Evolutionary conservation across 2,888 invertebrate genomes (phyloP).

Genomic region (Agrochola lota): DNA sequence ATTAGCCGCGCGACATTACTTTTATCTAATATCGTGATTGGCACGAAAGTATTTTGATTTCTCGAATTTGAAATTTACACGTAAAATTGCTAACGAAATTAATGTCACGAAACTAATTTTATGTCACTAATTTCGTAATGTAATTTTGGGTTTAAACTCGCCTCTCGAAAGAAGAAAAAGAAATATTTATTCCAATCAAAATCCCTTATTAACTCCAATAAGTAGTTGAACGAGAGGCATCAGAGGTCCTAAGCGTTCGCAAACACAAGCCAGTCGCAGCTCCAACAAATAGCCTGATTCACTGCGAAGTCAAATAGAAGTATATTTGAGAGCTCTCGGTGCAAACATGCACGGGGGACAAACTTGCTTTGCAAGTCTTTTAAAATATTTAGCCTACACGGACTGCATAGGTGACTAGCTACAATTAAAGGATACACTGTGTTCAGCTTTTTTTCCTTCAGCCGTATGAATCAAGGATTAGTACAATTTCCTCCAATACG

Average conservation of each 20-base stretch:
- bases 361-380: slow-evolving; percentile 66
- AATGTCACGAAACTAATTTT: no score
- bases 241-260: slow-evolving; percentile 51
- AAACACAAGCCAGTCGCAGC: slow-evolving; percentile 54
- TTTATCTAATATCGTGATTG: no score
- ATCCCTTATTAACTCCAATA: slow-evolving; percentile 35
- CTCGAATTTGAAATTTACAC: no score
- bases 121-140: no score
- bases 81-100: no score
- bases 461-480: not conserved
- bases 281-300: slow-evolving; percentile 67
- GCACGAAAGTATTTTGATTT: no score
- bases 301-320: slow-evolving; percentile 64
- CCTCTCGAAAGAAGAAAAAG: slow-evolving; percentile 20
- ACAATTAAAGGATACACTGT: slow-evolving; percentile 7
- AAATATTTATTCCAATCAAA: slow-evolving; percentile 37
- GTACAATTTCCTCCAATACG: no score
- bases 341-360: slow-evolving; percentile 64
- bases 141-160: not conserved
- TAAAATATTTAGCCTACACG: slow-evolving; percentile 66
- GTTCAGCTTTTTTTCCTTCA: not conserved
- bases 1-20: no score
- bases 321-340: slow-evolving; percentile 59
- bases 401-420: slow-evolving; percentile 27
- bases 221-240: slow-evolving; percentile 45